A percentile compares a stretch with the other conserved stretches of the same genome.
These are phyloP conservation scores for Drosophila flavopinicola DNA, from an alignment of 2,888 invertebrate genomes.

Conservation along the genomic window DNA sequence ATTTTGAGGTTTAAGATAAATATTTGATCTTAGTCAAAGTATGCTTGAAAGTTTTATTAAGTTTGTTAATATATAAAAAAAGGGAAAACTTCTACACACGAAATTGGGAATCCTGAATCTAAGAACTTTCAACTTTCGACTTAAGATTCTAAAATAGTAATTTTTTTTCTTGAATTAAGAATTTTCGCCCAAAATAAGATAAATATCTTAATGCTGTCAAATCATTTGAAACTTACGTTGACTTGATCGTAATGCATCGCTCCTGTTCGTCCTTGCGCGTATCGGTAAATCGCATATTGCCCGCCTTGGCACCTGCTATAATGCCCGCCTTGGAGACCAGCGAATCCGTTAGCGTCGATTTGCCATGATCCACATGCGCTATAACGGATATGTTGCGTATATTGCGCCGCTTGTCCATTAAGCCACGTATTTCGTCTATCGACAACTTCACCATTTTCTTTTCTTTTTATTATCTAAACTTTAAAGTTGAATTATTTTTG, in stretches of 20 bases:
- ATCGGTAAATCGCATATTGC: constrained; percentile 99
- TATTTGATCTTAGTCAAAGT: no score
- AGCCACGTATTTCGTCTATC: constrained; percentile 91
- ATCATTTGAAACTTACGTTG: constrained; percentile 86
- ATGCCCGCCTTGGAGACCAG: constrained; percentile 99
- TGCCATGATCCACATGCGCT: constrained; percentile 99
- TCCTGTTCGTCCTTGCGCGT: constrained; percentile 99
- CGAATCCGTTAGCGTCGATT: constrained; percentile 99
- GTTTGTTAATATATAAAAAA: no score
- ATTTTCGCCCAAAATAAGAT: no score
- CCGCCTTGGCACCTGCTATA: constrained; percentile 99
- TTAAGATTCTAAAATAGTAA: no score
- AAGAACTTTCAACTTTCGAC: no score
- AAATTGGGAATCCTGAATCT: no score
- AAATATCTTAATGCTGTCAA: background rate
- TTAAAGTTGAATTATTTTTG: background rate
- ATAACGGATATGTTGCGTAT: constrained; percentile 99
- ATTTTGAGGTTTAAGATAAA: no score
- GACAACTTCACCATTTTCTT: constrained; percentile 46
- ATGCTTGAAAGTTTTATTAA: no score
- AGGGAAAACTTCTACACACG: no score
- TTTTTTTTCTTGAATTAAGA: no score
- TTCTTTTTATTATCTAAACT: background rate
- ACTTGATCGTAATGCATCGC: constrained; percentile 99
- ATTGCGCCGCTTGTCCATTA: constrained; percentile 99